These are phyloP conservation scores for Thymelicus lineola DNA, from an alignment of 2,888 invertebrate genomes.

Conservation along the genomic window DNA sequence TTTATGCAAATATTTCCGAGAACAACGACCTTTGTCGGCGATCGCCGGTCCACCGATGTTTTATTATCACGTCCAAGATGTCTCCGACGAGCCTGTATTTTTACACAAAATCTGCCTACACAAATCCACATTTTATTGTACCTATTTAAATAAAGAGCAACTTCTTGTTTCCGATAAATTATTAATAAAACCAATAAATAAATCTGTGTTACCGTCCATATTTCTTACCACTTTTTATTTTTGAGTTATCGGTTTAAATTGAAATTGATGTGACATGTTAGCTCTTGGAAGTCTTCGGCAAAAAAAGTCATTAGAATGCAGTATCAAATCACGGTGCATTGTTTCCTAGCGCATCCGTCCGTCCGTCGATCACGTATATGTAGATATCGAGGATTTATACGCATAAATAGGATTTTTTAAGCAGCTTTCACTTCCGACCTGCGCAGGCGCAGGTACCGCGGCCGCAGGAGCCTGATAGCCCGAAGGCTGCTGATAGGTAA, in stretches of 20 bases:
- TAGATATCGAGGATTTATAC: constrained; percentile 42
- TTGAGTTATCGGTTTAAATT: background rate
- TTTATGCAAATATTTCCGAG: constrained; percentile 71
- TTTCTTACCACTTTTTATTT: background rate
- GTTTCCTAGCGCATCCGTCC: constrained; percentile 62
- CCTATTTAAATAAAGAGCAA: background rate
- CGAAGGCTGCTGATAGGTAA: constrained; percentile 46
- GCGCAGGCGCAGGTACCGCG: constrained; percentile 66
- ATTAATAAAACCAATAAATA: background rate
- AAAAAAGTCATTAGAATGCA: constrained; percentile 45
- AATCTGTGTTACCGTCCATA: background rate
- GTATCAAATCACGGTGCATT: constrained; percentile 51
- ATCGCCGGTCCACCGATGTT: constrained; percentile 36
- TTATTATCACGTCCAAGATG: constrained; percentile 35
- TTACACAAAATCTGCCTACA: constrained; percentile 26
- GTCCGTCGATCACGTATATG: constrained; percentile 55
- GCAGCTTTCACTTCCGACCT: constrained; percentile 79
- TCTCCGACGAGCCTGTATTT: constrained; percentile 28
- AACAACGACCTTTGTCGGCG: constrained; percentile 63
- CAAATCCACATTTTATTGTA: background rate
- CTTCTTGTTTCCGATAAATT: background rate
- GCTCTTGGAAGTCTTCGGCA: constrained; percentile 4
- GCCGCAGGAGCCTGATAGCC: constrained; percentile 54
- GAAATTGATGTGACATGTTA: background rate
- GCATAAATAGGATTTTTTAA: constrained; percentile 64